phyloP scores from a whole-genome alignment of 1,140 invertebrate species.

The Archivesica marissinica region DNA sequence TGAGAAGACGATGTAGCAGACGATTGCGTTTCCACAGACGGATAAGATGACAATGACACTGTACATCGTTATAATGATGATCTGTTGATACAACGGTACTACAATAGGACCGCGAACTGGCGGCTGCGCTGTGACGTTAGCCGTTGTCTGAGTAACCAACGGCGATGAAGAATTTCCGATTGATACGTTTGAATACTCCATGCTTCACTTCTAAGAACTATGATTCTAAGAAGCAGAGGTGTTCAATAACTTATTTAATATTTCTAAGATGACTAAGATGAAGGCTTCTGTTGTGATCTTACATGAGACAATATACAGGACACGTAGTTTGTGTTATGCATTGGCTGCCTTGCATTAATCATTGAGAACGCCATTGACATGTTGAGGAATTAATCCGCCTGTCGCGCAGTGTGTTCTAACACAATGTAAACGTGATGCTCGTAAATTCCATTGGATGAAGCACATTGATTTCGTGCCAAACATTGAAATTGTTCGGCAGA shows the following conservation, averaged over 20 bases:
- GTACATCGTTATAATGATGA: constrained; percentile 79
- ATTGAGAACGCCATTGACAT: not conserved
- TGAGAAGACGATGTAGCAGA: constrained; percentile 93
- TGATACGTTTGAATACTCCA: not conserved
- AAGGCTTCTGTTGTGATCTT: not conserved
- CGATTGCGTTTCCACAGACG: constrained; percentile 94
- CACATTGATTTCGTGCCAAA: not conserved
- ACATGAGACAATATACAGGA: not conserved
- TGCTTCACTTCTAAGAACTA: no score
- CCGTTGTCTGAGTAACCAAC: not conserved
- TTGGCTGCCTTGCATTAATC: not conserved
- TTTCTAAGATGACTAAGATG: not conserved
- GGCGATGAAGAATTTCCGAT: not conserved
- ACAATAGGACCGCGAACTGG: constrained; percentile 35
- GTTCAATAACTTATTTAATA: not conserved
- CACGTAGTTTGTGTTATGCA: not conserved
- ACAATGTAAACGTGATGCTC: not conserved
- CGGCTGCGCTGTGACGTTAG: constrained; percentile 21
- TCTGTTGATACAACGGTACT: constrained; percentile 70
- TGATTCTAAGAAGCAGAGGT: not conserved
- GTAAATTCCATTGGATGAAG: not conserved
- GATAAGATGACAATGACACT: constrained; percentile 74
- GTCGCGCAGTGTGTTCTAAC: not conserved
- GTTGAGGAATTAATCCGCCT: not conserved
- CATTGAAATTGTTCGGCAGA: not conserved